These are phyloP conservation scores for Neoarius graeffei DNA, from an alignment of 2,113 vertebrate species.

Conservation along the genomic window DNA sequence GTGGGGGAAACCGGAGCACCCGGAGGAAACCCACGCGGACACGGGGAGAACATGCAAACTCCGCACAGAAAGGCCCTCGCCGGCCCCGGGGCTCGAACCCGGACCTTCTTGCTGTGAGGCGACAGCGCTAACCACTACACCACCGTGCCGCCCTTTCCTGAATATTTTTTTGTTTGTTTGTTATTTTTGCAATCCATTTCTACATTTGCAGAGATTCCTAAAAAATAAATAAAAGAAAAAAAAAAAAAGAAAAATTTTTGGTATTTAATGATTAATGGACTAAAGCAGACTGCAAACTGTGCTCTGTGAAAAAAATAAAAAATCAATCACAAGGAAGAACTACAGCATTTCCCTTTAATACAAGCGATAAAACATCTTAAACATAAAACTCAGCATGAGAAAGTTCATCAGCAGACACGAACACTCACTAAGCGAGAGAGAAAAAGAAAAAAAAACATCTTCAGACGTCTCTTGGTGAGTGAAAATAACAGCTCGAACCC, in stretches of 20 bases:
- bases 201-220: too few species aligned
- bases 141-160: too few species aligned
- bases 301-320: neutral
- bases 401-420: neutral
- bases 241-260: neutral
- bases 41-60: too few species aligned
- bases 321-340: neutral
- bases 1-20: too few species aligned
- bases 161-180: neutral
- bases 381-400: neutral
- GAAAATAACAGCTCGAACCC: neutral
- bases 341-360: neutral
- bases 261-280: neutral
- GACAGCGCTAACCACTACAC: too few species aligned
- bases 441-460: too few species aligned
- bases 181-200: neutral
- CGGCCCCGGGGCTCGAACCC: too few species aligned
- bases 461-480: neutral
- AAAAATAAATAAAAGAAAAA: too few species aligned
- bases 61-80: neutral
- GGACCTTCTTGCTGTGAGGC: too few species aligned
- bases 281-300: neutral
- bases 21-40: too few species aligned
- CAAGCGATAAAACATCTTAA: neutral
- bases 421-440: neutral